Conservation (phyloP, 1,140 invertebrate genomes). For the Diachasma alloeum region DNA sequence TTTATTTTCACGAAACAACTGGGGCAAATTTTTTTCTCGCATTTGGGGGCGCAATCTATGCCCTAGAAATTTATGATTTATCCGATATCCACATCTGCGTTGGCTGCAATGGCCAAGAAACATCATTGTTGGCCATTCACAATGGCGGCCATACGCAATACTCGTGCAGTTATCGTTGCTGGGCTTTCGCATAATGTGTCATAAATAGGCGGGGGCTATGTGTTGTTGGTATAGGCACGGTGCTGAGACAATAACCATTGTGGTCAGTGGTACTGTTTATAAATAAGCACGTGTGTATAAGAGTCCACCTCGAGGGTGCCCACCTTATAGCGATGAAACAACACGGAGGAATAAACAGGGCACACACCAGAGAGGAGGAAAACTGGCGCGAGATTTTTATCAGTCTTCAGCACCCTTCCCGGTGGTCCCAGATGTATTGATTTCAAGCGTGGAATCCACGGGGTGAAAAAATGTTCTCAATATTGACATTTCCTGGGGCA, state of each 20-base stretch:
- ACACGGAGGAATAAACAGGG: not conserved
- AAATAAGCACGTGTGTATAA: slow-evolving; percentile 48
- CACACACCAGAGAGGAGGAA: not conserved
- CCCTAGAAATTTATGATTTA: not conserved
- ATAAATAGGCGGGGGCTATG: slow-evolving; percentile 60
- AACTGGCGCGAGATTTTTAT: not conserved
- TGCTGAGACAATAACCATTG: slow-evolving; percentile 65
- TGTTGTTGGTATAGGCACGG: slow-evolving; percentile 12
- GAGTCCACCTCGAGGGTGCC: not conserved
- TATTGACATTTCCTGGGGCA: not conserved
- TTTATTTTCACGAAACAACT: no score
- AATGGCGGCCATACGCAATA: slow-evolving; percentile 53
- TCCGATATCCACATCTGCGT: not conserved
- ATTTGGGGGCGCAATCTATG: not conserved
- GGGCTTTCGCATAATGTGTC: slow-evolving; percentile 65
- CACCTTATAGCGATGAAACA: not conserved
- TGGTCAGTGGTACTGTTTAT: slow-evolving; percentile 58
- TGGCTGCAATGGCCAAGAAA: slow-evolving; percentile 14
- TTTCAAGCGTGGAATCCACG: not conserved
- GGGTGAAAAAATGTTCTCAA: not conserved
- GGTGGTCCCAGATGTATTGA: not conserved
- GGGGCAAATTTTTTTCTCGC: not conserved
- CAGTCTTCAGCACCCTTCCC: not conserved
- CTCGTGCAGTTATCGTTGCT: slow-evolving; percentile 53
- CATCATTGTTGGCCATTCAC: slow-evolving; percentile 61